Evolutionary conservation across 1,140 invertebrate species (phyloP).

Genomic region (Ostrea denselamellosa): DNA sequence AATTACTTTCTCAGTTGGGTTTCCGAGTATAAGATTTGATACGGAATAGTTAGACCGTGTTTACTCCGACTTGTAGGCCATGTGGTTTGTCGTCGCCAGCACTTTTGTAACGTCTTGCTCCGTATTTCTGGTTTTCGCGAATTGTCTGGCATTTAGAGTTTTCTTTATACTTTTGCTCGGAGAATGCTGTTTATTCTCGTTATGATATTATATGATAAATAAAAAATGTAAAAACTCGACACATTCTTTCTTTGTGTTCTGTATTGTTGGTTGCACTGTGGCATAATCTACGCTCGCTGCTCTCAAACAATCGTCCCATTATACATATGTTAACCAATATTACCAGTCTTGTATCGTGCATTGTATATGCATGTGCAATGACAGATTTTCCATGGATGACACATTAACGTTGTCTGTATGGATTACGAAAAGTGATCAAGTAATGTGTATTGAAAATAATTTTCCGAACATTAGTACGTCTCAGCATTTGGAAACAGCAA

Average conservation of each 20-base stretch:
- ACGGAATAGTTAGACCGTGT: conserved; percentile 46
- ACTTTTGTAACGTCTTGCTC: conserved; percentile 19
- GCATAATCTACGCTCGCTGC: neutral
- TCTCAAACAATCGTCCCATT: neutral
- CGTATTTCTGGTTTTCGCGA: neutral
- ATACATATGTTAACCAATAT: neutral
- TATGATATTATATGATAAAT: conserved; percentile 1
- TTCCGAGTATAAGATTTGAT: conserved; percentile 50
- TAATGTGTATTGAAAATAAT: too few relatives aligned
- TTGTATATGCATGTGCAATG: too few relatives aligned
- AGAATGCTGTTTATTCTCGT: neutral
- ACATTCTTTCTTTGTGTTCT: neutral
- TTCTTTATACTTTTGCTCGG: conserved; percentile 16
- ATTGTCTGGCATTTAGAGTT: conserved; percentile 19
- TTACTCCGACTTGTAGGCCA: conserved; percentile 31
- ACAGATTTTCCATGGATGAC: too few relatives aligned
- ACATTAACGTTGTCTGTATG: too few relatives aligned
- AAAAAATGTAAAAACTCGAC: neutral
- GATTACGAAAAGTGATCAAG: too few relatives aligned
- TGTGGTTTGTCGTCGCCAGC: conserved; percentile 34
- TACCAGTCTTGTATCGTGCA: too few relatives aligned
- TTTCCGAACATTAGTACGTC: too few relatives aligned
- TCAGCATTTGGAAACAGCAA: too few relatives aligned
- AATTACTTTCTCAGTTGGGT: conserved; percentile 53
- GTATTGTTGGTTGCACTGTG: neutral